Evolutionary conservation across 2,888 invertebrate genomes (phyloP), one percentile per base, ranked within the genome.

Genomic region (Brachyptera risi): DNA sequence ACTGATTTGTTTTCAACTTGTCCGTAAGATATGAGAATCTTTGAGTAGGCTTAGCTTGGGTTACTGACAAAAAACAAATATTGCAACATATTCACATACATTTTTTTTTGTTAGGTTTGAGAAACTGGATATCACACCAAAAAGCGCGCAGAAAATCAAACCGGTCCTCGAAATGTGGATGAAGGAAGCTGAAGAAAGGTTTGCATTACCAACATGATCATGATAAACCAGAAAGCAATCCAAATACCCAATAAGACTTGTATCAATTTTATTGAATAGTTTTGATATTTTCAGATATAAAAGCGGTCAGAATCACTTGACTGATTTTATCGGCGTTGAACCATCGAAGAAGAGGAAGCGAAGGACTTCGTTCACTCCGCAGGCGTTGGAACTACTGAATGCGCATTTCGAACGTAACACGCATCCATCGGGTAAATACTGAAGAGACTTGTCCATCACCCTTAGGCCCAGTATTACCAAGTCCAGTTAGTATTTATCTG

Each of bases 111-210:
- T 75, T 80, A 95, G 95, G 90, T 97, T 97, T 85, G 97, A 97
- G 83, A 97, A 97, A 83, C 83, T 97, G 81, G 97, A 97, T 82
- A 97, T 97, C 73, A 97, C 97, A 73, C 97, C 97, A 75, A 96
- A 97, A 83, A 96, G 96, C 83, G 97, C 97, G 73, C 95, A 96
- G 83, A 97, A 97, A 85, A 97, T 97, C 76, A 96, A 96, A 79
- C 97, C 97, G 69, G 97, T 97, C 71, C 84, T 97, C 75, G 97
- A 97, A 79, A 86, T 92, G 78, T 97, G 97, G 97, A 96, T 97
- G 96, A 91, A 91, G 78, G 96, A 97, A 79, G 96, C 96, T 59
- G 96, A 97, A 82, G 95, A 96, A 82, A 92, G 96, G 88, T 96
- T 77, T 76, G 79, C 74, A 67, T 59, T 13, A 4, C 23, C 17